Percentiles rank a stretch among this genome's conserved stretches.
These are phyloP conservation scores for Balearica regulorum DNA, from an alignment of 2,797 vertebrate species.

Conservation along the genomic window DNA sequence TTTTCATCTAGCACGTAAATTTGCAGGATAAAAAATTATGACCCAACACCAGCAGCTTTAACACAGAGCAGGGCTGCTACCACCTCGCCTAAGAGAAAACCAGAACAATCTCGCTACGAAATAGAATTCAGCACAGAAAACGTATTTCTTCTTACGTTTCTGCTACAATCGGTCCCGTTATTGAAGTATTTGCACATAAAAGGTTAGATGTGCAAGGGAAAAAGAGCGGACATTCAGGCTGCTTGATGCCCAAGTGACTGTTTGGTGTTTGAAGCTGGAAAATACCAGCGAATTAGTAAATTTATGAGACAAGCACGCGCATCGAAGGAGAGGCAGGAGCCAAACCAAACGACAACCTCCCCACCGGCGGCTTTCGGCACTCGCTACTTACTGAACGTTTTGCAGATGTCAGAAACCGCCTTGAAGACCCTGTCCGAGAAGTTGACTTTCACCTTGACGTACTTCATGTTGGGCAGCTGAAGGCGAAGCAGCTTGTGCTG, in stretches of 20 bases:
- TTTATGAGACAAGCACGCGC: neutral
- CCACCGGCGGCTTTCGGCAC: accelerated
- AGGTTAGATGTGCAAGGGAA: neutral
- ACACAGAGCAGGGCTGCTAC: neutral
- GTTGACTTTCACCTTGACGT: conserved; percentile 99
- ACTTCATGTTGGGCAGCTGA: conserved; percentile 98
- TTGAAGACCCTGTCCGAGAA: conserved; percentile 99
- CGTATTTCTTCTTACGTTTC: accelerated
- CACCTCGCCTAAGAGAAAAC: accelerated
- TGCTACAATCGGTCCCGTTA: accelerated
- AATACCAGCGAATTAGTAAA: neutral
- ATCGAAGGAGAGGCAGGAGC: neutral
- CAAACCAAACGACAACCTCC: neutral
- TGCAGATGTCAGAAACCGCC: conserved; percentile 98
- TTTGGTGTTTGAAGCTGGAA: neutral
- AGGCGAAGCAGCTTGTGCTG: conserved; percentile 97
- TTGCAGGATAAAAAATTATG: neutral
- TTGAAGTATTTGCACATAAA: neutral
- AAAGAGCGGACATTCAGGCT: neutral
- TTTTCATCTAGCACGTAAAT: neutral
- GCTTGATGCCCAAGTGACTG: neutral
- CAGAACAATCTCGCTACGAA: accelerated
- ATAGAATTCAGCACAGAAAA: neutral
- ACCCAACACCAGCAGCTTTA: neutral
- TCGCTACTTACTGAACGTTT: conserved; percentile 95